Conservation (phyloP, 2,888 invertebrate species). For the Conomelus anceps region DNA sequence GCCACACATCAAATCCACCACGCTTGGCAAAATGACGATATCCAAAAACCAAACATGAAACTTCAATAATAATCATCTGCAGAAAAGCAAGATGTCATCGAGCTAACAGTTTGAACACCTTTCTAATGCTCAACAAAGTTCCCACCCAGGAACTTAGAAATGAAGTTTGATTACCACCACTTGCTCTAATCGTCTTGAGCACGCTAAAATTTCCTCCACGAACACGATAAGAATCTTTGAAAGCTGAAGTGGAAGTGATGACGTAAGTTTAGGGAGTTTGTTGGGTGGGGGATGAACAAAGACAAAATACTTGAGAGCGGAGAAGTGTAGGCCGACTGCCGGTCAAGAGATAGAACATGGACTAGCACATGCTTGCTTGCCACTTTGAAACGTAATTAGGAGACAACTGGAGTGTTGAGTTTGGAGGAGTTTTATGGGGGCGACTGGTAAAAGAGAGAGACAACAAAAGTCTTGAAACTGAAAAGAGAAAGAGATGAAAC, state of each 20-base stretch:
- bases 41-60: background rate
- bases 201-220: background rate
- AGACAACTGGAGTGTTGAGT: background rate
- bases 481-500: background rate
- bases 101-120: background rate
- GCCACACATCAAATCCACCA: no score
- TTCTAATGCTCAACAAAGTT: background rate
- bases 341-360: background rate
- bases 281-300: background rate
- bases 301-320: background rate
- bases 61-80: background rate
- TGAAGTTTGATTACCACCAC: background rate
- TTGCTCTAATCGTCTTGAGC: background rate
- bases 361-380: background rate
- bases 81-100: background rate
- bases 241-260: background rate
- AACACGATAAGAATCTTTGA: background rate
- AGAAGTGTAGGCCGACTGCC: background rate
- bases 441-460: background rate
- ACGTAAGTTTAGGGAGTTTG: background rate
- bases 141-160: background rate
- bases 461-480: background rate
- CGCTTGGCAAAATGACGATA: no score
- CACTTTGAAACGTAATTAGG: background rate
- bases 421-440: background rate